phyloP scores from a whole-genome alignment of 2,888 invertebrate species.

The Stratiomys singularior region DNA sequence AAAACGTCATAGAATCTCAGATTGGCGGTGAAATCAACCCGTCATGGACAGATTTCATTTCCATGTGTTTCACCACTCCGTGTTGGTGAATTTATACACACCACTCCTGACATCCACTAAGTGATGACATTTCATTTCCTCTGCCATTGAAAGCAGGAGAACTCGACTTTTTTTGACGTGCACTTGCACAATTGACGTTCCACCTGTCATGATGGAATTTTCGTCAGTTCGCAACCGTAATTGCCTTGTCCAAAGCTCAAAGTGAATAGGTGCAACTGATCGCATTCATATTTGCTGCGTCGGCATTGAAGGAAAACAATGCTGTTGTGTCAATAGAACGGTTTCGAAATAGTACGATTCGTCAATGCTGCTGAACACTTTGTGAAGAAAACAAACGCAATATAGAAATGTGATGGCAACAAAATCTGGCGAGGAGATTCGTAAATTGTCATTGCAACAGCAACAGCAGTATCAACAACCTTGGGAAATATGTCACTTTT shows the following conservation, averaged over 20 bases:
- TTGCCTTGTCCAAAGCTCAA: constrained; percentile 4
- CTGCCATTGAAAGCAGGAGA: background rate
- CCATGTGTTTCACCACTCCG: too few relatives aligned
- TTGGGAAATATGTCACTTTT: constrained; percentile 74
- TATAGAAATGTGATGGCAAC: constrained; percentile 42
- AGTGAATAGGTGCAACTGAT: background rate
- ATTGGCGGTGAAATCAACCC: too few relatives aligned
- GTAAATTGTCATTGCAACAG: constrained; percentile 45
- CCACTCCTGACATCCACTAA: background rate
- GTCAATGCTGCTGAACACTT: background rate
- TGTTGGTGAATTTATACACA: background rate
- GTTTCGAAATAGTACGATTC: background rate
- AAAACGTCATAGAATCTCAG: too few relatives aligned
- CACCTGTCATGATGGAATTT: constrained; percentile 48
- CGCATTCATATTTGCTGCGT: background rate
- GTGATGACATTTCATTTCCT: constrained; percentile 42
- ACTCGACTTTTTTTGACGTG: background rate
- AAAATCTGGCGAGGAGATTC: constrained; percentile 46
- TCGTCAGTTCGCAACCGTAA: background rate
- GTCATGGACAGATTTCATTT: too few relatives aligned
- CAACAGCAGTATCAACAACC: constrained; percentile 51
- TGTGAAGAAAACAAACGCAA: background rate
- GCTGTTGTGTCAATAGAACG: constrained; percentile 1
- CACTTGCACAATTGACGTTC: constrained; percentile 39
- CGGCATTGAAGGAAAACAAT: constrained; percentile 3